These are phyloP conservation scores for Myotis lucifugus DNA, from an alignment of 2,113 vertebrate species.

Conservation along the genomic window DNA sequence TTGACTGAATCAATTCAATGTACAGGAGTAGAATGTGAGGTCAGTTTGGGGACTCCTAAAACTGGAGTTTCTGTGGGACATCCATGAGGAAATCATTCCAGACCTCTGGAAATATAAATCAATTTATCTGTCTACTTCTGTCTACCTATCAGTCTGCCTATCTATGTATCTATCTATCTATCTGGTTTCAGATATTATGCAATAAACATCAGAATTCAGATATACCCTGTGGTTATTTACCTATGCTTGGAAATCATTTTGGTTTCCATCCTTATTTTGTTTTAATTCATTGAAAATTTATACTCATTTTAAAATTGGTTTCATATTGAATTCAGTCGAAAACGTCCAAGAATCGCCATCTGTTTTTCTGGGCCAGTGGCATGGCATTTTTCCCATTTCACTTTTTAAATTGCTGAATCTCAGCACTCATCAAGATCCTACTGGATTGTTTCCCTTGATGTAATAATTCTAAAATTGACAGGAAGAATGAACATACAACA, in stretches of 20 bases:
- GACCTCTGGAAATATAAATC: neutral
- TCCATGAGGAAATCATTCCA: neutral
- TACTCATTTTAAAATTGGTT: slow-evolving; percentile 3
- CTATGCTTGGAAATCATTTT: neutral
- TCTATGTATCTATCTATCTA: neutral
- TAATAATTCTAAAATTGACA: neutral
- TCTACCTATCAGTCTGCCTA: neutral
- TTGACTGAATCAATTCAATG: neutral
- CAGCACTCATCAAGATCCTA: neutral
- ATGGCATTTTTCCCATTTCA: neutral
- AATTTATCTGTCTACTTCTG: neutral
- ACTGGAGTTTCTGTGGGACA: neutral
- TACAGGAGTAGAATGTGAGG: neutral
- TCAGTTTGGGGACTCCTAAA: neutral
- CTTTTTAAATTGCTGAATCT: neutral
- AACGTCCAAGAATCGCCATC: neutral
- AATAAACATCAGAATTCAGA: neutral
- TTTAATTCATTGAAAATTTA: neutral
- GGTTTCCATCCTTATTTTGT: neutral
- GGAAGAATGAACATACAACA: neutral
- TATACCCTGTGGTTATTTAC: neutral
- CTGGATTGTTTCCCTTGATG: neutral
- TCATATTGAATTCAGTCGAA: neutral
- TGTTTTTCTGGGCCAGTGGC: neutral
- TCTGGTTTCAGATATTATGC: neutral